phyloP scores from a whole-genome alignment of 2,888 invertebrate genomes.

The Plebejus anna region DNA sequence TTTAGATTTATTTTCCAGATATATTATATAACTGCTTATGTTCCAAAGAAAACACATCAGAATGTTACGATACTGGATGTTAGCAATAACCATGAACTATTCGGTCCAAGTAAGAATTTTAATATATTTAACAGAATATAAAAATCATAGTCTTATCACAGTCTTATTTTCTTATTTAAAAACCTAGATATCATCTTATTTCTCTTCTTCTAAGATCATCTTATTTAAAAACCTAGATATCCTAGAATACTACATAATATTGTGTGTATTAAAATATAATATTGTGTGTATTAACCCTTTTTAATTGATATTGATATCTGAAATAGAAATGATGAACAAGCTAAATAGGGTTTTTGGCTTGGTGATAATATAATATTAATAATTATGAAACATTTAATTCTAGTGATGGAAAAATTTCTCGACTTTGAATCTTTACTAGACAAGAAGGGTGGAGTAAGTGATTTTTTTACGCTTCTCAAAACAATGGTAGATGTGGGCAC shows the following conservation, averaged over 20 bases:
- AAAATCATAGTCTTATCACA: too few species aligned
- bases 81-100: not conserved
- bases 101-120: not conserved
- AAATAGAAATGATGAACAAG: not conserved
- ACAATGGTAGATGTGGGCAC: not conserved
- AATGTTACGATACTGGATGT: slow-evolving; percentile 4
- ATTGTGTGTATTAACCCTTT: too few species aligned
- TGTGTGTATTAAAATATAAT: too few species aligned
- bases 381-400: not conserved
- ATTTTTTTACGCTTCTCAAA: not conserved
- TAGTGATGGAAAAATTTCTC: not conserved
- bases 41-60: slow-evolving; percentile 8
- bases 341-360: not conserved
- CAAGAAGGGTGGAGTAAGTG: not conserved
- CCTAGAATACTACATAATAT: too few species aligned
- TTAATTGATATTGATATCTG: too few species aligned
- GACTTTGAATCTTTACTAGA: slow-evolving; percentile 1
- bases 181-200: too few species aligned
- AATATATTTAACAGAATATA: not conserved
- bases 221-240: too few species aligned
- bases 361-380: not conserved
- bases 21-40: not conserved
- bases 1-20: not conserved
- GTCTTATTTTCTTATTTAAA: too few species aligned
- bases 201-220: too few species aligned